Conservation (phyloP, 2,888 invertebrate species). For the Willowsia nigromaculata region DNA sequence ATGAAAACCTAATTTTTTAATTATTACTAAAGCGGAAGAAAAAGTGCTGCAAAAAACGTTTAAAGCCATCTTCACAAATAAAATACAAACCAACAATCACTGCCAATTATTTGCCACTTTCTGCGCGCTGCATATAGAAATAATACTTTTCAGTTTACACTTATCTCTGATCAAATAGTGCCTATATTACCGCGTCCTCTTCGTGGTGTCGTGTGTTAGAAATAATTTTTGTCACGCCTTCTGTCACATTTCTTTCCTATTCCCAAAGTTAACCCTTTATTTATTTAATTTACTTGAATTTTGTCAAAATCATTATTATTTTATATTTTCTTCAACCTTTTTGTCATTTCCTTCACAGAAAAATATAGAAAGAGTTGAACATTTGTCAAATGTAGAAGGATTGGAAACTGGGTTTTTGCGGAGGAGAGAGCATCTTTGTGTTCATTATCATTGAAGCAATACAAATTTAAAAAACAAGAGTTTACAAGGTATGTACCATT, state of each 20-base stretch:
- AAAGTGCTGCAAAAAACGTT: too few species aligned
- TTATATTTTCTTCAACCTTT: not conserved
- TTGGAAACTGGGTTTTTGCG: not conserved
- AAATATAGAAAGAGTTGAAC: not conserved
- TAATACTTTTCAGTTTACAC: not conserved
- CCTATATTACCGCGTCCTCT: not conserved
- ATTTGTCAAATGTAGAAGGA: not conserved
- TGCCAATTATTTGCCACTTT: not conserved
- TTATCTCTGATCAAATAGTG: not conserved
- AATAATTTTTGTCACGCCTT: not conserved
- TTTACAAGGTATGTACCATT: not conserved
- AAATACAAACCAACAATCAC: not conserved
- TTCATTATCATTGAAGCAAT: constrained; percentile 24
- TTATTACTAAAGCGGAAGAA: not conserved
- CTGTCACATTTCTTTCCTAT: not conserved
- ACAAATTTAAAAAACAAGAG: not conserved
- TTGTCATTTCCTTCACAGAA: not conserved
- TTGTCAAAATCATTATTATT: not conserved
- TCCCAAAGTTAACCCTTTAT: not conserved
- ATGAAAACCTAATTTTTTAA: not conserved
- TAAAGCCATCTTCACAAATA: too few species aligned
- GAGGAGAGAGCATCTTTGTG: not conserved
- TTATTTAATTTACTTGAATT: not conserved
- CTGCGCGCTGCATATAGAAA: too few species aligned
- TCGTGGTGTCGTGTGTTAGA: not conserved